Percentiles rank a stretch among this genome's conserved stretches.
These are phyloP conservation scores for Pedionomus torquatus DNA, from an alignment of 2,113 vertebrate species.

Conservation along the genomic window DNA sequence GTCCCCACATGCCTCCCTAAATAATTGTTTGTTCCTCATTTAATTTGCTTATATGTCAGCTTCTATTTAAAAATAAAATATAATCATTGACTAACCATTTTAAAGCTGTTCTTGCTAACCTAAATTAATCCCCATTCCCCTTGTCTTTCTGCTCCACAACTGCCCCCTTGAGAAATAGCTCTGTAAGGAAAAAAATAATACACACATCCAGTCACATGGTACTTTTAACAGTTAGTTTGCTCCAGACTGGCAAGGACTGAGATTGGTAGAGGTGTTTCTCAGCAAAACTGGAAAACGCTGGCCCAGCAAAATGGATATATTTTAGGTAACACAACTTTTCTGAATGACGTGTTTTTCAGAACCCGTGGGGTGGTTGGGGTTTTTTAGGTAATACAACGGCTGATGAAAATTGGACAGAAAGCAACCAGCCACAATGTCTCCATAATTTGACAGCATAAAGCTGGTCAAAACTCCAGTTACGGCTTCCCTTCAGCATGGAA, in stretches of 20 bases:
- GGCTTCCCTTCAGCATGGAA: neutral
- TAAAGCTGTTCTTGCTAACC: constrained; percentile 36
- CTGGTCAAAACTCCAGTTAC: neutral
- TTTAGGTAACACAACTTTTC: neutral
- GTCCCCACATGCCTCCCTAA: neutral
- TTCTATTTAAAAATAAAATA: constrained; percentile 58
- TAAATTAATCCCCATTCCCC: constrained; percentile 50
- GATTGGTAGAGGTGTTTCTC: neutral
- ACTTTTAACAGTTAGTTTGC: neutral
- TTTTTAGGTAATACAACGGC: neutral
- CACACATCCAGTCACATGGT: neutral
- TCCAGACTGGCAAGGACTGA: neutral
- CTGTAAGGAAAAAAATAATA: constrained; percentile 12
- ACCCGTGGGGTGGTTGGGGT: neutral
- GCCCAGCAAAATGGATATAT: neutral
- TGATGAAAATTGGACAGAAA: neutral
- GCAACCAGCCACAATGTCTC: neutral
- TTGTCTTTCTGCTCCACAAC: constrained; percentile 51
- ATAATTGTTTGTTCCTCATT: constrained; percentile 12
- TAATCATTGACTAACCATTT: constrained; percentile 52
- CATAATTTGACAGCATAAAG: neutral
- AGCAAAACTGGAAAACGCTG: neutral
- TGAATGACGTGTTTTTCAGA: neutral
- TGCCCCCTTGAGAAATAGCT: constrained; percentile 33
- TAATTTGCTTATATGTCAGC: constrained; percentile 18